Base-by-base conservation (phyloP, 2,113 vertebrate species). In the Dasyurus viverrinus region DNA sequence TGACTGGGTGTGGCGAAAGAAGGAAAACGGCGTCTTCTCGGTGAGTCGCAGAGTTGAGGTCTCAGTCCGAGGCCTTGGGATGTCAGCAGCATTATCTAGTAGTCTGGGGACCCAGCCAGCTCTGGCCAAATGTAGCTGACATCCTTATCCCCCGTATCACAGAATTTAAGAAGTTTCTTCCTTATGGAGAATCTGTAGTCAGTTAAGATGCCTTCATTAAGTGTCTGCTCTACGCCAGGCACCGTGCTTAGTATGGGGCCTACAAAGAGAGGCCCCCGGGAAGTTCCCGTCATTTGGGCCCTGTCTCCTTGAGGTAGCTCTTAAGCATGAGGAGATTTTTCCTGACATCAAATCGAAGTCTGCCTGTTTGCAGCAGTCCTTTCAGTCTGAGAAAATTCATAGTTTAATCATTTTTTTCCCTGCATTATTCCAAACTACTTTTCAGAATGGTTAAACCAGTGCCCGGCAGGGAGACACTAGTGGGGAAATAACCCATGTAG, bases 1-100 rank as follows among this genome's bases (percentile, higher is more conserved):
- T 2, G 98, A 99, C 48, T 99, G 99, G 99, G 97, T 98, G 2
- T 99, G 99, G 99, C 98, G 97, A 93, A 99, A 99, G 98, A 98
- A 99, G 97, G 98, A 99, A 89, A 99, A 99, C 0, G 98, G 98
- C 3, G 97, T 98, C 4, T 98, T 98, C 27, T 57, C 93, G 98
- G 99, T 99, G 98, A 97, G 99, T 96, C 94, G 90, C 90, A 60
- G 54, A 91, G 48, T 90, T 52, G 46, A 53, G 48, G 36, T 90
- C 52, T 91, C 42, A 30, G 0, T 27, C 23, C 36, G 46, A 90
- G 57, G 55, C 91, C 24, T 93, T 53, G 6, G 42, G 50, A 48
- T 36, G 48, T 26, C 36, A 76, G 36, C 14, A n/a, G 60, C 16
- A 8, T 84, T 4, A 36, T 0, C 1, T 42, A 42, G n/a, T 36